Base-by-base conservation (phyloP, 2,113 vertebrate genomes). In the Ammodytes dubius region DNA sequence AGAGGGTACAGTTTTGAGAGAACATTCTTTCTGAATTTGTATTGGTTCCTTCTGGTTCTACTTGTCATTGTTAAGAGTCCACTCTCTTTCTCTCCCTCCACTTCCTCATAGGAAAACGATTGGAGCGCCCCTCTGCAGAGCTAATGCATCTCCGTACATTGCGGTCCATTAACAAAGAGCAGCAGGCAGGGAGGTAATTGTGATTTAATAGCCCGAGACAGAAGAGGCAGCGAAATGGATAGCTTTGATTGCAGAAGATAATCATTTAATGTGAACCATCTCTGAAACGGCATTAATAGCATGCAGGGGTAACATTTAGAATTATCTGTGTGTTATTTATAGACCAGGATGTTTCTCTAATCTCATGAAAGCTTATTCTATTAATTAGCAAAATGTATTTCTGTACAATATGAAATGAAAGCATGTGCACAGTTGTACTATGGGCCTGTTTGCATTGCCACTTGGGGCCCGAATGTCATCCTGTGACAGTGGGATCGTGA, bases 181-280 rank as follows among this genome's bases (percentile, higher is more conserved):
- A 61, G 7, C 85, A 77, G 27, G 83, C 84, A 72, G 87, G 85
- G 66, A 69, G 61, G 72, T 90, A 85, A 92, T 81, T 73, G 85
- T 81, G 83, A 82, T 86, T 86, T 86, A 86, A 89, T 78, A 73
- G 83, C 73, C 37, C 56, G 70, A 63, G 85, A 90, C 80, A 59
- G 17, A 58, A 82, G 61, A 80, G 7, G 7, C 0, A 39, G 27
- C 7, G 46, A 68, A 83, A 84, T 71, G 79, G 65, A 85, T 45
- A 9, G 37, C 64, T 84, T 87, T 87, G 81, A 89, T 87, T 82
- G 84, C 27, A 81, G 63, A 52, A 58, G 81, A 47, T 17, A 35
- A 82, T 87, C 74, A 79, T 79, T 73, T 83, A 60, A 63, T 70
- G 78, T 49, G 68, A 84, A 45, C 35, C 60, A 52, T 63, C 71